Base-by-base conservation (phyloP, 2,797 vertebrate species). In the Sebastes hopkinsi region DNA sequence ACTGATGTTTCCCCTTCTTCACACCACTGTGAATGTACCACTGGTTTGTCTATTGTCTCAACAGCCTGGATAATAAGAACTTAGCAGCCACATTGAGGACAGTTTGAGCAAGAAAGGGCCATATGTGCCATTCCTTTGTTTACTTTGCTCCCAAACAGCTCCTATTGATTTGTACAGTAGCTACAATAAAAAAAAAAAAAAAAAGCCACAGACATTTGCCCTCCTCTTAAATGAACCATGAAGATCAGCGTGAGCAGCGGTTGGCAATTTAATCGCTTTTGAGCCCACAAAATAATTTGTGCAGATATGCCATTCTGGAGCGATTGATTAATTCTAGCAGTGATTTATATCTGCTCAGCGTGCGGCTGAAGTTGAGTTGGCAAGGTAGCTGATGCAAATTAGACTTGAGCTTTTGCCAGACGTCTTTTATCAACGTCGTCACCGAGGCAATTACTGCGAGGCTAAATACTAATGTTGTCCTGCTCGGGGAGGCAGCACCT, bases 91-190 rank as follows among this genome's bases (percentile, higher is more conserved):
- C 80, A 72, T 58, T 27, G 84, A 89, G 88, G 88, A 71, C 88
- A 86, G 84, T 88, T 81, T 75, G 86, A 72, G 80, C 34, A 38
- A 58, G 79, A 83, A 75, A 72, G 59, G 90, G 79, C 88, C 93
- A 93, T 92, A 93, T 92, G 91, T 90, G 80, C 85, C 6, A 62
- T 81, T 89, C 88, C 91, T 93, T 94, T 94, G 92, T 94, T 94
- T 93, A 93, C 92, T 74, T 81, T 72, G 88, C 88, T 88, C 67
- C 82, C 87, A 83, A 92, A 91, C 89, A 88, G 81, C 83, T 70
- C 75, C 65, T 92, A 93, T 94, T 94, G 92, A 93, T 94, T 79
- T 59, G 89, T 93, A 93, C 93, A 92, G 93, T 94, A 87, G 87
- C 90, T 77, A 86, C 81, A 88, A 88, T 83, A 73, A 80, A 86